Evolutionary conservation across 37 sponge, comb jelly and placozoan species (phyloP), one percentile per base, ranked within the genome.

Genomic region (Spongilla lacustris): DNA sequence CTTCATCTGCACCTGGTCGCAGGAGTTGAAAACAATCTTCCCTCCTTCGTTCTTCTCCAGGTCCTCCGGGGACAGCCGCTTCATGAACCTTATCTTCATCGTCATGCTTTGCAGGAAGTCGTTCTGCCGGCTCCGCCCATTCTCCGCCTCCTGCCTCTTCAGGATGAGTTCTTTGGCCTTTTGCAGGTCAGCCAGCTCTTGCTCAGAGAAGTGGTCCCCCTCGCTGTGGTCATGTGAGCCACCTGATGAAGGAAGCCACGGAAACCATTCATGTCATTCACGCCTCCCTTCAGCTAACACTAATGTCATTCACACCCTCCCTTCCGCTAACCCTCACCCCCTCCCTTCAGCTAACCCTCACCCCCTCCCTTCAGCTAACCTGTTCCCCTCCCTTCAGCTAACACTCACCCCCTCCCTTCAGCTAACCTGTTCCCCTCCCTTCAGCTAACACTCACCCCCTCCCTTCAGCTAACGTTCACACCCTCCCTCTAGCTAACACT

Each of bases 1-100:
- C 58, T 91, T 91, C 87, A 91, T 91, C 79, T 91, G 91, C 12
- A 91, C 87, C 32, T 91, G 91, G 48, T 91, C 91, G 36, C 91
- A 91, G 0, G 91, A 81, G 33, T 76, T 86, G 77, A 91, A 91
- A 27, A 91, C 82, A 0, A 91, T 87, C 71, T 30, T 69, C 19
- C 87, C 87, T 6, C 82, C 86, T 31, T 84, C 84, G 81, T 81
- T 66, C 84, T 33, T 82, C 31, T 80, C 81, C 31, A 84, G 30
- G n/a, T 90, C 90, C n/a, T 85, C 82, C 2, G 41, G 49, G 0
- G 86, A 81, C 0, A 90, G 76, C 21, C 76, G 38, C 77, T 90
- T 90, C 85, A 85, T 85, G 86, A 90, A 90, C 30, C 90, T 75
- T 6, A 90, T 90, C 77, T 90, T 90, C 90, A 90, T 90, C 50